phyloP scores from a whole-genome alignment of 1,140 invertebrate species.

The Aphis craccivora region DNA sequence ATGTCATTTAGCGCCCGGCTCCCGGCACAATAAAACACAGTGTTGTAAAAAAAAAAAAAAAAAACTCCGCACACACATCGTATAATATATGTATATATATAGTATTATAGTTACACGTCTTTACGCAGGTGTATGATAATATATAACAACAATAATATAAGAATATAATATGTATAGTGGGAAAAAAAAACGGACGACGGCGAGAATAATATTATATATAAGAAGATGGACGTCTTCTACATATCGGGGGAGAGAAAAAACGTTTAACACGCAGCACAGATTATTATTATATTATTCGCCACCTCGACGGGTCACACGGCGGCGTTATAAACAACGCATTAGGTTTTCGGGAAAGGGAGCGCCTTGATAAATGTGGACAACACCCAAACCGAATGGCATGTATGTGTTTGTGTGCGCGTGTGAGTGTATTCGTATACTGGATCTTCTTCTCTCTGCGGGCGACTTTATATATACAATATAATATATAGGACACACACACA shows the following conservation, averaged over 20 bases:
- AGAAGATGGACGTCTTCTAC: neutral
- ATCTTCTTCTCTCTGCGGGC: slow-evolving; percentile 56
- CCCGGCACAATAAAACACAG: slow-evolving; percentile 20
- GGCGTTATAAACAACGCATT: slow-evolving; percentile 33
- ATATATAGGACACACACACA: slow-evolving; percentile 19
- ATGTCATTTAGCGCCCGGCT: slow-evolving; percentile 42
- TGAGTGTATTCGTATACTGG: neutral
- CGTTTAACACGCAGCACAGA: neutral
- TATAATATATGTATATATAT: too few species aligned
- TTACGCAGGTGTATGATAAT: slow-evolving; percentile 35
- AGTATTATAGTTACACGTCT: neutral
- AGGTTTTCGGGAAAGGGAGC: slow-evolving; percentile 38
- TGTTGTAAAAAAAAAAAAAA: slow-evolving; percentile 32
- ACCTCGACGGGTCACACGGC: slow-evolving; percentile 20
- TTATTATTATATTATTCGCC: slow-evolving; percentile 36
- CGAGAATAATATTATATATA: neutral
- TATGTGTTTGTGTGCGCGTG: neutral
- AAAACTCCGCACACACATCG: neutral
- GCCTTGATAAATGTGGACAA: slow-evolving; percentile 53
- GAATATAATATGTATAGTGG: slow-evolving; percentile 26
- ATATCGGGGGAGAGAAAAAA: neutral
- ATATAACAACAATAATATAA: slow-evolving; percentile 12
- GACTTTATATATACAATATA: neutral
- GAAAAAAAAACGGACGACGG: neutral
- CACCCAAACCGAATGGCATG: slow-evolving; percentile 45